phyloP scores from a whole-genome alignment of 2,797 vertebrate species.

The Pelodytes ibericus region DNA sequence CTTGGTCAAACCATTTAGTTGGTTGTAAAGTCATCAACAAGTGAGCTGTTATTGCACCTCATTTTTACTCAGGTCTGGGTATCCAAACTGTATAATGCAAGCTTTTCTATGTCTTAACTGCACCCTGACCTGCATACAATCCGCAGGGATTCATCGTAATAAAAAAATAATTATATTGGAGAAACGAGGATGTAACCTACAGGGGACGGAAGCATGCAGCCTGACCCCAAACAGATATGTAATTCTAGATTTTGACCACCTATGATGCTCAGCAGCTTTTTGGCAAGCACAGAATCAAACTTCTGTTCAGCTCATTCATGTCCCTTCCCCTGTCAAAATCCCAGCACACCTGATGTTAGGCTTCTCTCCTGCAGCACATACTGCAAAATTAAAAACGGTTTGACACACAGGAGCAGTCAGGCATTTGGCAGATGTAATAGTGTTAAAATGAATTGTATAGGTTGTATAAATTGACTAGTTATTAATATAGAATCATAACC shows the following conservation, averaged over 20 bases:
- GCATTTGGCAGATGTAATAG: background rate
- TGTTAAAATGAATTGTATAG: no score
- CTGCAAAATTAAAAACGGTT: background rate
- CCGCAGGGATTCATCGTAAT: conserved; percentile 11
- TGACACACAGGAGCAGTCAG: background rate
- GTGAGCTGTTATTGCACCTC: no score
- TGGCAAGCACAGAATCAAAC: conserved; percentile 43
- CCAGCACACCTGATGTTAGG: conserved; percentile 36
- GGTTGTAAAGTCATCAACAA: no score
- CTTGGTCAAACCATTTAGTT: no score
- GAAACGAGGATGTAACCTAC: conserved; percentile 46
- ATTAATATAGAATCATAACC: no score
- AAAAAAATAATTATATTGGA: conserved; percentile 5
- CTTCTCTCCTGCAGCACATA: background rate
- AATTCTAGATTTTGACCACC: conserved; percentile 50
- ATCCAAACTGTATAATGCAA: no score
- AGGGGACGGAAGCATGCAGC: conserved; percentile 43
- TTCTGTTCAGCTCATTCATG: conserved; percentile 21
- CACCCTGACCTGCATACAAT: background rate
- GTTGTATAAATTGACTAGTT: no score
- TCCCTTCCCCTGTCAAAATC: conserved; percentile 3
- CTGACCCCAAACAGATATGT: conserved; percentile 53
- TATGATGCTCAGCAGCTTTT: conserved; percentile 38
- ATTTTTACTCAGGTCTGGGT: no score
- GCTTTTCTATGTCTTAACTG: conserved; percentile 1